Percentiles rank a stretch among this genome's conserved stretches.
Conservation (phyloP, 2,113 vertebrate species). For the Periophthalmodon schlosseri region DNA sequence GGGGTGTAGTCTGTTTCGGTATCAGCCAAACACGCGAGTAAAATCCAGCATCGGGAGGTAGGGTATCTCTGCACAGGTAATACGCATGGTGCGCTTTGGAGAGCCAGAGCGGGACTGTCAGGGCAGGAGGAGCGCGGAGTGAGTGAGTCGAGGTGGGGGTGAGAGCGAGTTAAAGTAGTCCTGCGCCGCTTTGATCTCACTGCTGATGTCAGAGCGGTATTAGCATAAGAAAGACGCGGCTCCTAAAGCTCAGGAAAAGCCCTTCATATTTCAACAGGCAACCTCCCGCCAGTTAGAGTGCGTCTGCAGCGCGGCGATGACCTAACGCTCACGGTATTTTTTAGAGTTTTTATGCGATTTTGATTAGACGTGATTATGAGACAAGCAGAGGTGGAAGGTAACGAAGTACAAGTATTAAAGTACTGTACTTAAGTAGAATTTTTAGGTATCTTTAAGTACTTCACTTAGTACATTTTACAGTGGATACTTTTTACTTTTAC, state of each 20-base stretch:
- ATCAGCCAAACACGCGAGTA: conserved; percentile 54
- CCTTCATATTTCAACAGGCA: conserved; percentile 18
- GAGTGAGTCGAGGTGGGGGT: conserved; percentile 55
- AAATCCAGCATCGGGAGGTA: conserved; percentile 66
- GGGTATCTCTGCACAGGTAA: conserved; percentile 58
- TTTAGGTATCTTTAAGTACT: too few relatives aligned
- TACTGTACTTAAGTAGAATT: too few relatives aligned
- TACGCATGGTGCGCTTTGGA: conserved; percentile 63
- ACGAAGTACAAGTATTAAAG: too few relatives aligned
- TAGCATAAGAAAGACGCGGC: conserved; percentile 84
- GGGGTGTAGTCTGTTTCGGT: conserved; percentile 4
- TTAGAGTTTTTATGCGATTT: background rate
- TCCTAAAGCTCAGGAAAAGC: background rate
- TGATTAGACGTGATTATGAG: too few relatives aligned
- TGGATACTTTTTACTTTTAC: too few relatives aligned
- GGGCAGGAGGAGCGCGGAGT: conserved; percentile 28
- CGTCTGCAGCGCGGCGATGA: conserved; percentile 14
- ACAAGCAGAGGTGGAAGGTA: too few relatives aligned
- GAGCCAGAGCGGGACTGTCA: background rate
- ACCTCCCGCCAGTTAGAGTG: conserved; percentile 5
- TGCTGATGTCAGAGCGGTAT: conserved; percentile 86
- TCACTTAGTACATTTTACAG: too few relatives aligned
- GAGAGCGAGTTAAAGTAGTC: conserved; percentile 75
- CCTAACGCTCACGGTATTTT: conserved; percentile 22
- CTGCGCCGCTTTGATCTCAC: conserved; percentile 79